Evolutionary conservation across 2,888 invertebrate species (phyloP).

Genomic region (Sinotaia quadrata): DNA sequence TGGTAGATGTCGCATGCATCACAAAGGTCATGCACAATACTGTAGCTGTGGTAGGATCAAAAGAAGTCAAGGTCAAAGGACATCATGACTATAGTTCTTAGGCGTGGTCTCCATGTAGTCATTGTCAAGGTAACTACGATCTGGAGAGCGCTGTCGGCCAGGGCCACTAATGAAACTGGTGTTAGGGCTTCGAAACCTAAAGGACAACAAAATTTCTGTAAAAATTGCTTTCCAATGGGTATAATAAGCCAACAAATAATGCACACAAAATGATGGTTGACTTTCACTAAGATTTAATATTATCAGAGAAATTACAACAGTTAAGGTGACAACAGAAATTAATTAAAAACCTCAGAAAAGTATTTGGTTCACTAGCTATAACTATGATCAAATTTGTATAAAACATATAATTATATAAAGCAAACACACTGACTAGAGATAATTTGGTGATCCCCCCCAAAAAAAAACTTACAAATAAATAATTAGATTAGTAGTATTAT

Average conservation of each 20-base stretch:
- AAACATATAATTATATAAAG: neutral
- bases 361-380: too few species aligned
- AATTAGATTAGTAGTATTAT: too few species aligned
- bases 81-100: constrained; percentile 49
- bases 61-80: constrained; percentile 43
- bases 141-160: constrained; percentile 47
- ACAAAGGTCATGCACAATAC: constrained; percentile 9
- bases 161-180: constrained; percentile 11
- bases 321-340: too few species aligned
- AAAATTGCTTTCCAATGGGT: too few species aligned
- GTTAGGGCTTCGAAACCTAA: neutral
- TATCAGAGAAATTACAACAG: too few species aligned
- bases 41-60: neutral
- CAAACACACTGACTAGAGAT: neutral
- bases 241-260: too few species aligned
- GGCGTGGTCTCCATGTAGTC: constrained; percentile 47
- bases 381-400: too few species aligned
- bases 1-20: constrained; percentile 15
- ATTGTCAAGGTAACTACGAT: constrained; percentile 49
- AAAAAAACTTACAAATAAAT: neutral
- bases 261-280: too few species aligned
- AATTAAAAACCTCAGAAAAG: too few species aligned
- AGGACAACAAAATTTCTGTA: neutral
- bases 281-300: too few species aligned
- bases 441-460: neutral